These are phyloP conservation scores for Oncorhynchus keta DNA, from an alignment of 2,113 vertebrate genomes.

Conservation along the genomic window DNA sequence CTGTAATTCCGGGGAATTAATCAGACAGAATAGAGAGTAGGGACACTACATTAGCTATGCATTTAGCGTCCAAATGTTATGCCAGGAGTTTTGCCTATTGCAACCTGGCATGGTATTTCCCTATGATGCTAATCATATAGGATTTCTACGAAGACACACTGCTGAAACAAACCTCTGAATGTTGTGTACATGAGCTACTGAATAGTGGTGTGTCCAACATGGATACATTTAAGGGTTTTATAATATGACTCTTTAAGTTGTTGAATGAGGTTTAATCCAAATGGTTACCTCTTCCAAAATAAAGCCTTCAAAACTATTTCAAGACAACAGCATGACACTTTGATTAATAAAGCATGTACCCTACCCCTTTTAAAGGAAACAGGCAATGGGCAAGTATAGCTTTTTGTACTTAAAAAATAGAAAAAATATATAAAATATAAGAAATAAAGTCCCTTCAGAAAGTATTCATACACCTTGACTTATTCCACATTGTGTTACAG, in stretches of 20 bases:
- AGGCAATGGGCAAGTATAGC: no score
- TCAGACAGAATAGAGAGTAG: constrained; percentile 45
- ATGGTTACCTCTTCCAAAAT: no score
- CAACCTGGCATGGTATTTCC: not conserved
- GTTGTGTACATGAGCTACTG: not conserved
- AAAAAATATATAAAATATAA: not conserved
- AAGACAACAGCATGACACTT: not conserved
- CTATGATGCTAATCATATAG: not conserved
- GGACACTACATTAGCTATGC: not conserved
- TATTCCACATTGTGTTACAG: no score
- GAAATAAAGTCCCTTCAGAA: no score
- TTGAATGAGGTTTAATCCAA: constrained; percentile 15
- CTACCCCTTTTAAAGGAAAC: not conserved
- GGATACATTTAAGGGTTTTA: no score
- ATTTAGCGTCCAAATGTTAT: not conserved
- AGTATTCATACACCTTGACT: no score
- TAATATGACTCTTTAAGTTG: not conserved
- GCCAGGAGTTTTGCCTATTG: no score
- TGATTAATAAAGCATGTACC: not conserved
- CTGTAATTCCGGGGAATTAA: constrained; percentile 62
- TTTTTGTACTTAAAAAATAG: no score
- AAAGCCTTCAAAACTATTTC: constrained; percentile 31
- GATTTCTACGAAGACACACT: not conserved
- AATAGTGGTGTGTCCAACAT: not conserved
- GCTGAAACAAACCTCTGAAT: not conserved